Evolutionary conservation across 2,888 invertebrate species (phyloP), one percentile per base, ranked within the genome.

Genomic region (Pheosia gnoma): DNA sequence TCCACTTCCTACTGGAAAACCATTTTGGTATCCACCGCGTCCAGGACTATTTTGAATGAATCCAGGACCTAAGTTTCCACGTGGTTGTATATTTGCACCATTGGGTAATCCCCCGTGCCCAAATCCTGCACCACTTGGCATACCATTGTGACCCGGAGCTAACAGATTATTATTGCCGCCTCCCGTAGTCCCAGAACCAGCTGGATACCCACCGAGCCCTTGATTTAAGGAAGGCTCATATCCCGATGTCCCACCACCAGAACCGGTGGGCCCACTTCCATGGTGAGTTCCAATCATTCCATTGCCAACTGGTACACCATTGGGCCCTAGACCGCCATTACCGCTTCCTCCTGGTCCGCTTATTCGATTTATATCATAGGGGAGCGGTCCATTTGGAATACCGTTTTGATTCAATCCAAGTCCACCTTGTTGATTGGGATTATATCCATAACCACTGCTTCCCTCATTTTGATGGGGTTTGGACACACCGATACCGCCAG

Each of bases 291-390:
- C 62, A 5, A 7, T n/a, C 6, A 60, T 53, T 47, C 63, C 57
- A 52, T 52, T 60, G 9, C 55, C 57, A 61, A 3, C 43, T 37
- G 55, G 49, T 51, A 39, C 6, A 49, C 43, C 37, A 45, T 57
- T 47, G 0, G 58, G 60, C 55, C 63, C 72, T 59, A 56, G 70
- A 62, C 61, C 63, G 11, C 56, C 69, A 57, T 63, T 65, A 38
- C 25, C 52, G 7, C 37, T 59, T 25, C 57, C 58, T 54, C 62
- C 63, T 3, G 62, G 62, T 3, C 59, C 59, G 6, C 61, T 59
- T 47, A 61, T 66, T 60, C 69, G 61, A 41, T 62, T 62, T 8
- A 67, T 68, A 38, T 70, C 71, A 59, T 70, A 66, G 36, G 59
- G 63, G 25, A 59, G 57, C 8, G 41, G 55, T 7, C 63, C 58